Base-by-base conservation (phyloP, 2,797 vertebrate species). In the Luscinia luscinia region DNA sequence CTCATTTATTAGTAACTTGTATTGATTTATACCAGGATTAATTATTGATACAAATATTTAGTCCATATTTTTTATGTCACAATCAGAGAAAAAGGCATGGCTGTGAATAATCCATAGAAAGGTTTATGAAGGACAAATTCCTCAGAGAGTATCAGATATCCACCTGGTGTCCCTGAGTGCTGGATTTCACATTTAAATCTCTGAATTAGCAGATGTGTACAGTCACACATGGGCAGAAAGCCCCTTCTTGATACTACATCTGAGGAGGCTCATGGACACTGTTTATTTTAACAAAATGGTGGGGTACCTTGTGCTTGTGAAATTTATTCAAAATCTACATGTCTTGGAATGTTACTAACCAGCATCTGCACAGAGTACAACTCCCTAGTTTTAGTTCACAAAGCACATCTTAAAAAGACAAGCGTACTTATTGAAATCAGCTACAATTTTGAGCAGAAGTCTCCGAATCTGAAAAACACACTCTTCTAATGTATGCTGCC, bases 121-220 rank as follows among this genome's bases (percentile, higher is more conserved):
- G 48, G 75, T 85, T 94, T 93, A 85, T 89, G 90, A 90, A 94
- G 54, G 32, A 74, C 46, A 73, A 32, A 84, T 75, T 89, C 90
- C 90, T 79, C 36, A 73, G 88, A 62, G 88, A 81, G 62, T 89
- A 80, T 92, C 72, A 64, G 27, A 92, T 93, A 95, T 69, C 91
- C 75, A 94, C 85, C 73, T 95, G 90, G 84, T 90, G 38, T 94
- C 90, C 68, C 58, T 11, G 21, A 90, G 86, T 80, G 72, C 88
- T 90, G 68, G 72, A 93, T 96, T 96, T 93, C 66, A 72, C 64
- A 92, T 93, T 92, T 66, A 85, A 68, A 89, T 63, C 61, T 83
- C 67, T 57, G 84, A 90, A 91, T 92, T 92, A 97, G 78, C 91
- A 96, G 87, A 95, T 89, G 68, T 63, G 48, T 93, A 87, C 46